Base-by-base conservation (phyloP, 53 echinoderm and acorn worm genomes). In the Antedon mediterranea region DNA sequence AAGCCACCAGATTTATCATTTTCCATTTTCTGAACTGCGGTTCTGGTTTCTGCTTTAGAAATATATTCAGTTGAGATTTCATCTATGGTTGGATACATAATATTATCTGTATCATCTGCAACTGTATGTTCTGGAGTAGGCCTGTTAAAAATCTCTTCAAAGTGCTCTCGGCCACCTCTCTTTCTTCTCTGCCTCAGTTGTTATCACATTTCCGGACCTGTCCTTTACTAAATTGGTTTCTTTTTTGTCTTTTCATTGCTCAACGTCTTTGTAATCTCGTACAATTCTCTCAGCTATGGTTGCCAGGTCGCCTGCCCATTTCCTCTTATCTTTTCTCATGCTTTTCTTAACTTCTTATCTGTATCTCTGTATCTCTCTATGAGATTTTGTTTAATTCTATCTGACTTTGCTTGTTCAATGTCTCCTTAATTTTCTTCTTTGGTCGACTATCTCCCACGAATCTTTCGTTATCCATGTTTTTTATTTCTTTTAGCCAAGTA, bases 361-460 rank as follows among this genome's bases (percentile, higher is more conserved):
- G 43, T 75, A 14, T 75, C 76, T 15, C 30, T 32, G 43, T 76
- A 82, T 28, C 34, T 28, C 28, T 6, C 9, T 70, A 31, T 14
- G 57, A 34, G 31, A 4, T 31, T 31, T 29, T 76, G 44, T 27
- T 57, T 30, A 28, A 82, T 43, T 28, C 76, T 82, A 0, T 30
- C 44, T 1, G 82, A 74, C 31, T 81, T 81, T 29, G 75, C 43
- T 28, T 37, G 29, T 14, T 44, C 28, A 13, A 14, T 43, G 13
- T 23, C 20, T 28, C 42, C 78, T 70, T 78, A 72, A 34, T 20
- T 72, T 42, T 78, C 41, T 78, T 31, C 27, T 70, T 43, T 0
- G n/a, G n/a, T 83, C 28, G 0, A 83, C 78, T 1, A 29, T 13
- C 33, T 83, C 0, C 83, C 83, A 83, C 0, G 83, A 72, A 0